Evolutionary conservation across 2,797 vertebrate genomes (phyloP), one percentile per base, ranked within the genome.

Genomic region (Poeciliopsis gracilis): DNA sequence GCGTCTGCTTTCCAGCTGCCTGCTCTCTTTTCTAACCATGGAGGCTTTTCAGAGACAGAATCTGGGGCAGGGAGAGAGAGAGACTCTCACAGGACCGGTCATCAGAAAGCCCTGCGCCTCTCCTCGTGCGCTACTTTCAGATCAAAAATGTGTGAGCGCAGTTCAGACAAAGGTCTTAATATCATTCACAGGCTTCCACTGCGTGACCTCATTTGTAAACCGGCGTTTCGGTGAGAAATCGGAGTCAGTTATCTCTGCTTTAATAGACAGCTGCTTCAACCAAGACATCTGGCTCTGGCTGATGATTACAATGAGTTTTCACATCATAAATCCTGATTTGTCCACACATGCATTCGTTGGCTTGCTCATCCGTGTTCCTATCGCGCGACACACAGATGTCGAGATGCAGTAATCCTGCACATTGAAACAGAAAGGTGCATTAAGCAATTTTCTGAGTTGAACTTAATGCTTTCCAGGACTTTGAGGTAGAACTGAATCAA

Each of bases 31-130:
- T 91, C 81, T 84, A 72, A 51, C 51, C 77, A n/a, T 38, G 47
- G 57, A 72, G 83, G 69, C 76, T 87, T 87, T 87, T 83, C 78
- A 67, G 80, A 63, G 79, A 77, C 16, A 73, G 75, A 89, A 95
- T 91, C 72, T 93, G 92, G 93, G 91, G 86, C 94, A 89, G 67
- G 67, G 67, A 83, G 77, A 86, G 66, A 87, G 30, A 33, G 30
- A 89, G 86, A 87, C 77, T 88, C 94, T 94, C 91, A 43, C 83
- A 92, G 90, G 91, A 87, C 77, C 83, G 82, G 59, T 78, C 86
- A 91, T 90, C 91, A 93, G 92, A 93, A 92, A 91, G 84, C 74
- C 43, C 53, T 36, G 9, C 76, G 70, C 83, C 61, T 86, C 11
- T 71, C 23, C 8, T 67, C 82, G 38, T 81, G 88, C 59, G 83